phyloP scores from a whole-genome alignment of 37 sponge, comb jelly and placozoan species.

The Petrosia ficiformis region DNA sequence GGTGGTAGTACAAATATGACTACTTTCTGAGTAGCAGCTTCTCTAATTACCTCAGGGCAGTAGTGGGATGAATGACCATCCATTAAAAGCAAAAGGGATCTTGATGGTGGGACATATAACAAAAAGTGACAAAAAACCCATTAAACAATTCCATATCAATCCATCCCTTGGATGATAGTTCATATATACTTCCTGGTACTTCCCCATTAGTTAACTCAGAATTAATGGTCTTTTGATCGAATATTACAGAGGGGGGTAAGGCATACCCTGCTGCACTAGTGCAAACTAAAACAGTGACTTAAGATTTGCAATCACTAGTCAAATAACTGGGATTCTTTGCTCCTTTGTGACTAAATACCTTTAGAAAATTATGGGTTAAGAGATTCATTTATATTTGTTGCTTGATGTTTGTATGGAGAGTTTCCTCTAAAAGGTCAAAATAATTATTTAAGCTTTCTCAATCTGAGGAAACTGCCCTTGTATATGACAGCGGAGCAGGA shows the following conservation, averaged over 20 bases:
- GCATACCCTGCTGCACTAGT: slow-evolving; percentile 44
- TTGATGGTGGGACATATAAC: slow-evolving; percentile 21
- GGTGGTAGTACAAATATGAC: slow-evolving; percentile 44
- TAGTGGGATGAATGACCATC: slow-evolving; percentile 57
- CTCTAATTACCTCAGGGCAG: background rate
- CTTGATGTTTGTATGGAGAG: no score
- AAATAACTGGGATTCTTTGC: background rate
- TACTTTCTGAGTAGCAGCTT: slow-evolving; percentile 1
- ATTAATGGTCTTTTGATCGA: slow-evolving; percentile 16
- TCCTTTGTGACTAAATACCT: no score
- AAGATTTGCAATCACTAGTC: slow-evolving; percentile 6
- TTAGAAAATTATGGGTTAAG: no score
- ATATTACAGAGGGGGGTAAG: slow-evolving; percentile 55
- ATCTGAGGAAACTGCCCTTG: no score
- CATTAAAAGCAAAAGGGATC: slow-evolving; percentile 39
- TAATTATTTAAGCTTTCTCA: no score
- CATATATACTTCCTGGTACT: slow-evolving; percentile 46
- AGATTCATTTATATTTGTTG: no score
- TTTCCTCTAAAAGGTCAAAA: no score
- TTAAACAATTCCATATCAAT: slow-evolving; percentile 29
- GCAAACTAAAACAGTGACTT: slow-evolving; percentile 49
- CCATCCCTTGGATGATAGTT: slow-evolving; percentile 42
- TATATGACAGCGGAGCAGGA: no score
- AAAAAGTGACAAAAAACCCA: slow-evolving; percentile 57
- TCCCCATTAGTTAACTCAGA: slow-evolving; percentile 37